Evolutionary conservation across 2,888 invertebrate species (phyloP), one percentile per base, ranked within the genome.

Genomic region (Molorchus minor): DNA sequence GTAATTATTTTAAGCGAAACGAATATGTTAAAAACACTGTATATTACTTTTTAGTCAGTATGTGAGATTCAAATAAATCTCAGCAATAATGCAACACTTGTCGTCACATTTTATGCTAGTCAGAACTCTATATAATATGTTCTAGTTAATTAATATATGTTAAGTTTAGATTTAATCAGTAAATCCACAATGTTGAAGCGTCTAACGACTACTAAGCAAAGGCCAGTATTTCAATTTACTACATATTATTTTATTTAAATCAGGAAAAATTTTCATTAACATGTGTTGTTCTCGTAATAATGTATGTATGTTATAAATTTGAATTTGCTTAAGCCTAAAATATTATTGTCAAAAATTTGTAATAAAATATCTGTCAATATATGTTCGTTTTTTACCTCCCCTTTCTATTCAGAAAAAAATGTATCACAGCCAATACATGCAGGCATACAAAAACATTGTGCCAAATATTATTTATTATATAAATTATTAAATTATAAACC

Each of bases 81-180:
- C 43, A n/a, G 4, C 20, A 19, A 25, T 10, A 16, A 38, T 49
- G 49, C 38, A 49, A 49, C 21, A 33, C 38, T 53, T 59, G 54
- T 62, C 58, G 58, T 64, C 62, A 62, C 56, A 64, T 62, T 44
- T 49, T 60, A 58, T 64, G 58, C 67, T 67, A 67, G 67, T 67
- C 67, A 67, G 43, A 57, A 38, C 19, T 38, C 21, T 49, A 49
- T n/a, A 49, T 47, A 47, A 49, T 47, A 47, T 20, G 19, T 13
- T 47, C 40, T 51, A 51, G 35, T 49, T 49, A 51, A 40, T 41
- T 40, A 29, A 25, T 25, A 41, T 51, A 30, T 51, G 36, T 49
- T 44, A 36, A 10, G 40, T 51, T 20, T 49, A 49, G 4, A 17
- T 35, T 20, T 38, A 40, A 51, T 41, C 8, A 7, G 2, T 12